phyloP scores from a whole-genome alignment of 1,140 invertebrate species.

The silkworm (Bombyx mori) region ASM3026992v2 NC_085129.1:5906501-5907000 shows the following conservation, averaged over 20 bases:
- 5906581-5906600: too few relatives aligned
- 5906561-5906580: too few relatives aligned
- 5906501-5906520: too few relatives aligned
- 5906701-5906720: slow-evolving; percentile 11
- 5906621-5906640: too few relatives aligned
- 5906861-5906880: slow-evolving; percentile 35
- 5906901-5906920: slow-evolving; percentile 54
- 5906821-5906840: slow-evolving; percentile 26
- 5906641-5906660: background rate
- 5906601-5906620: too few relatives aligned
- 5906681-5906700: slow-evolving; percentile 1
- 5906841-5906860: slow-evolving; percentile 35
- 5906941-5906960: slow-evolving; percentile 56
- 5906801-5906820: slow-evolving; percentile 54
- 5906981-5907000: slow-evolving; percentile 60
- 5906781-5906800: slow-evolving; percentile 34
- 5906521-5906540: too few relatives aligned
- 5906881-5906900: slow-evolving; percentile 38
- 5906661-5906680: background rate
- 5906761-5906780: slow-evolving; percentile 36
- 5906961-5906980: slow-evolving; percentile 56
- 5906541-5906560: too few relatives aligned
- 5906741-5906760: slow-evolving; percentile 56
- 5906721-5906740: slow-evolving; percentile 38
- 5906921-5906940: slow-evolving; percentile 64